Evolutionary conservation across 2,113 vertebrate species (phyloP).

Genomic region (Promerops cafer): DNA sequence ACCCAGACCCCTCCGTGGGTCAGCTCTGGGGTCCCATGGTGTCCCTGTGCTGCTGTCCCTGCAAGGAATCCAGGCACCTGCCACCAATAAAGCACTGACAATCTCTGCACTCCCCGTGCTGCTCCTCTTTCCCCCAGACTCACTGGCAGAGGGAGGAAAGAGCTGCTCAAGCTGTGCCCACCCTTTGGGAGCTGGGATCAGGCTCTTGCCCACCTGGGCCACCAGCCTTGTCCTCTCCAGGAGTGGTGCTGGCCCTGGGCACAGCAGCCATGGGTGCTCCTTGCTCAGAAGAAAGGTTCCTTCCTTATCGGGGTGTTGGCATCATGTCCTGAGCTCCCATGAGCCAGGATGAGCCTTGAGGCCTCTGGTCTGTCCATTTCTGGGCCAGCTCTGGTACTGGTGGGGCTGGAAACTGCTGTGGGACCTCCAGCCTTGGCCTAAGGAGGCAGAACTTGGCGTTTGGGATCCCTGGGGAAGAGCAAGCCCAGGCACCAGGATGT

Average conservation of each 20-base stretch:
- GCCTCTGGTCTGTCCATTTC: background rate
- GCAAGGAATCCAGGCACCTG: background rate
- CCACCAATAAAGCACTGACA: background rate
- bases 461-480: background rate
- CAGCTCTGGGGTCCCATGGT: rapidly evolving
- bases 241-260: background rate
- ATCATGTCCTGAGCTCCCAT: background rate
- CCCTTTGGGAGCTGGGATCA: background rate
- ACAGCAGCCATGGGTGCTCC: background rate
- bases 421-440: background rate
- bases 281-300: background rate
- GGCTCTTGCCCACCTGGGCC: background rate
- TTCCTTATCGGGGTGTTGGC: rapidly evolving
- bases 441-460: rapidly evolving
- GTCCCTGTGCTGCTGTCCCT: background rate
- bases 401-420: background rate
- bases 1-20: rapidly evolving
- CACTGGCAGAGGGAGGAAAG: background rate
- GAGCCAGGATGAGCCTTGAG: too few relatives aligned
- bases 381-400: background rate
- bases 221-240: background rate
- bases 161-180: background rate
- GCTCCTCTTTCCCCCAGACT: rapidly evolving
- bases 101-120: background rate
- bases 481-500: background rate